Evolutionary conservation across 2,888 invertebrate species (phyloP), one percentile per base, ranked within the genome.

Genomic region (Brachycybe producta): DNA sequence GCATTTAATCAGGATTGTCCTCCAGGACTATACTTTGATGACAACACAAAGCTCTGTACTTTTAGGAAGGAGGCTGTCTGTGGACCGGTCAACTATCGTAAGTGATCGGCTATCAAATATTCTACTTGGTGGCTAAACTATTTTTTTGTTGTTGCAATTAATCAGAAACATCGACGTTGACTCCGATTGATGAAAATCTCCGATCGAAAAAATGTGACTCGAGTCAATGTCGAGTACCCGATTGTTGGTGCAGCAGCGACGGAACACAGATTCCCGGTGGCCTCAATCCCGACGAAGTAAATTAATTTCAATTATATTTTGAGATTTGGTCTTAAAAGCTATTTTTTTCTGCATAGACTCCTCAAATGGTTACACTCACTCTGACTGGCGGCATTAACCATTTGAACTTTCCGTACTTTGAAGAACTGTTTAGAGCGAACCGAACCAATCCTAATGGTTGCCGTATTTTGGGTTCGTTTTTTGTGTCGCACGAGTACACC

Each of bases 371-470:
- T 60, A 68, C 91, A 63, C 68, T 92, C 61, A 90, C 91, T 35
- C 90, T 92, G 66, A 91, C 91, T 66, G 92, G 91, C 46, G 91
- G 90, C 23, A 78, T 91, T 58, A 92, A 92, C 70, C 75, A 86
- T 62, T 87, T 90, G 67, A 92, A 91, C 70, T 88, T 78, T 66
- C 83, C 86, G 55, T 78, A 82, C 61, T 91, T 91, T 70, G 79
- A 77, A 65, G 83, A 83, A 69, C 84, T 91, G 49, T 85, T 91
- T 66, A 77, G 78, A 62, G 77, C 76, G 53, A 80, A 81, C 64
- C 73, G 84, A 57, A 75, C 79, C 62, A 92, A 91, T 71, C 85
- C 90, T 40, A 91, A 94, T 65, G 85, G 84, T 15, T 92, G 92
- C 62, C 76, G 80, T 15, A 80, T 91, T 57, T 79, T 77, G 57